Evolutionary conservation across 2,888 invertebrate species (phyloP), one percentile per base, ranked within the genome.

Genomic region (Azorinus chamasolen): DNA sequence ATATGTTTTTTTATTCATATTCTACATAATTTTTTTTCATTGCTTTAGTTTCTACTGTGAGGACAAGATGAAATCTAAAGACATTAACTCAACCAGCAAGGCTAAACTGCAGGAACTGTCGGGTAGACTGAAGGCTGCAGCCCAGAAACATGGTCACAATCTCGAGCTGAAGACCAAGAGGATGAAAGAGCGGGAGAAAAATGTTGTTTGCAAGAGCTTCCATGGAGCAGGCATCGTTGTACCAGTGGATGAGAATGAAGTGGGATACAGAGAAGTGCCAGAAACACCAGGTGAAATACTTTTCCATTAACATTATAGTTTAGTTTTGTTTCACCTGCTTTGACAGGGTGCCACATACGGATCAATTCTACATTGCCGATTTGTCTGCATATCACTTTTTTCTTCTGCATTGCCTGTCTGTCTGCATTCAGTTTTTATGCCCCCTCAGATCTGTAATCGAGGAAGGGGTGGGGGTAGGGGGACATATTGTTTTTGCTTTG

Each of bases 221-320:
- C 92, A 92, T 70, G 89, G 89, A 1, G 92, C 91, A 24, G 92
- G 92, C 0, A 89, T 92, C 53, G 91, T 91, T 6, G 98, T 98
- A 1, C 97, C 97, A 0, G 96, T 96, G 68, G 94, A 97, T 87
- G 89, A 88, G 48, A 96, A 96, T 91, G 95, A 97, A 89, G 90
- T 97, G 4, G 99, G 99, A 0, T 99, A 99, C 91, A 95, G 99
- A 78, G 92, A 93, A 65, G 90, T 95, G 94, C 95, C 95, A 45
- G 96, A 96, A 86, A 95, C 95, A 37, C 87, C 92, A 84, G 92
- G 93, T 93, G 82, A 86, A 58, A 32, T 45, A 16, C n/a, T n/a
- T n/a, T n/a, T n/a, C n/a, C n/a, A n/a, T n/a, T n/a, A n/a, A 45
- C 45, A 45, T 45, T 45, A 8, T 16, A 45, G 5, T 8, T 45